Evolutionary conservation across 2,888 invertebrate species (phyloP).

Genomic region (Alloscopus bannaensis): DNA sequence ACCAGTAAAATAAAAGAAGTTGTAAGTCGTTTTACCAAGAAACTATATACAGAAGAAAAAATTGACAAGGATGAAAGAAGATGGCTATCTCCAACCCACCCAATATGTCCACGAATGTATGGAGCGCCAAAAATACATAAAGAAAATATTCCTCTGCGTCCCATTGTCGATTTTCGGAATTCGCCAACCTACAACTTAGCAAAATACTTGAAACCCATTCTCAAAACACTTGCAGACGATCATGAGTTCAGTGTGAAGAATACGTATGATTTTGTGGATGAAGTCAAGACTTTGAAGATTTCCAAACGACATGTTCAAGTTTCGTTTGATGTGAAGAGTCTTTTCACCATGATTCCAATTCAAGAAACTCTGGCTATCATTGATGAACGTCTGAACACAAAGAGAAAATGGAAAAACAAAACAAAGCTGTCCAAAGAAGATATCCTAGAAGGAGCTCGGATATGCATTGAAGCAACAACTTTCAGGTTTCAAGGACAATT

Average conservation of each 20-base stretch:
- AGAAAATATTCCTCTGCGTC: conserved; percentile 22
- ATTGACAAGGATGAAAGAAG: neutral
- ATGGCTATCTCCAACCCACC: neutral
- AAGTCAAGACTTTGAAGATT: conserved; percentile 10
- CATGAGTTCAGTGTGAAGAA: conserved; percentile 4
- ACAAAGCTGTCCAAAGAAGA: neutral
- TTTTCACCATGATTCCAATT: conserved; percentile 40
- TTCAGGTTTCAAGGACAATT: conserved; percentile 1
- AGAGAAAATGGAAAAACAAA: neutral
- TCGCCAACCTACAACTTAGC: conserved; percentile 13
- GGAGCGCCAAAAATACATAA: conserved; percentile 45
- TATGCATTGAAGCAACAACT: conserved; percentile 8
- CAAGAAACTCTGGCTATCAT: conserved; percentile 20
- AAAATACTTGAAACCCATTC: neutral
- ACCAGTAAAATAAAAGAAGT: neutral
- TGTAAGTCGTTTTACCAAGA: neutral
- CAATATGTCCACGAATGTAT: conserved; percentile 5
- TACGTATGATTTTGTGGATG: neutral
- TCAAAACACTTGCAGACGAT: conserved; percentile 1
- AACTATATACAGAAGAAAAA: neutral
- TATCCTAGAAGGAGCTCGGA: neutral
- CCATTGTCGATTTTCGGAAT: conserved; percentile 24
- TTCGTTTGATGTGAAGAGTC: conserved; percentile 27
- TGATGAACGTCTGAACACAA: neutral
- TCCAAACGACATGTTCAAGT: neutral